Evolutionary conservation across 2,797 vertebrate genomes (phyloP), one percentile per base, ranked within the genome.

Genomic region (Myoxocephalus aenaeus): DNA sequence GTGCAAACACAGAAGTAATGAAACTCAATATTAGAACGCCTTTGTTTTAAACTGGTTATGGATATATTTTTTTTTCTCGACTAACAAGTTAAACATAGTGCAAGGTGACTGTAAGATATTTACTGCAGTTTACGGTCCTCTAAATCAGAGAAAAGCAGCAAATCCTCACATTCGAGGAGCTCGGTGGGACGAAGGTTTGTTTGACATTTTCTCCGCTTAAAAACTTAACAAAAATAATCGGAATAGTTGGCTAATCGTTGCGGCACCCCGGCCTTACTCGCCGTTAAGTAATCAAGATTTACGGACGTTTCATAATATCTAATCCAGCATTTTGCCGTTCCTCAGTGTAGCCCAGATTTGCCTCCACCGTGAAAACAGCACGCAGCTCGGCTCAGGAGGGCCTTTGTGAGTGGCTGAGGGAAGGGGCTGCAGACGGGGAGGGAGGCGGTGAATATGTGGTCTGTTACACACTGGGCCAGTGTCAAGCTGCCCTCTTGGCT

Each of bases 381-480:
- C 4, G 5, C 3, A 1, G 20, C 59, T 42, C 29, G 57, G 57
- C 70, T 82, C 71, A 54, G 65, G 46, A 54, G 68, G 63, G 36
- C 51, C 32, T 29, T 29, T 58, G 32, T 75, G 53, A 86, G 66
- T 46, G 65, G n/a, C 66, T 59, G n/a, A 48, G 40, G 36, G 51
- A 83, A 9, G 80, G 58, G 29, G 65, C 70, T 61, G 48, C 65
- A 42, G 51, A 44, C 17, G 14, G 63, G 18, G 50, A 0, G 50
- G 51, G 51, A 61, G 70, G 46, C 0, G 5, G 70, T 36, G 38
- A 65, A 65, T 36, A 56, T 65, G 70, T 68, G 46, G 64, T 34
- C 72, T 80, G 50, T 73, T 77, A 59, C 73, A 84, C 61, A 77
- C 62, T 66, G 66, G 64, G 62, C 68, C 46, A 69, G 84, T 84